phyloP scores from a whole-genome alignment of 2,113 vertebrate species.

The Pycnonotus jocosus region DNA sequence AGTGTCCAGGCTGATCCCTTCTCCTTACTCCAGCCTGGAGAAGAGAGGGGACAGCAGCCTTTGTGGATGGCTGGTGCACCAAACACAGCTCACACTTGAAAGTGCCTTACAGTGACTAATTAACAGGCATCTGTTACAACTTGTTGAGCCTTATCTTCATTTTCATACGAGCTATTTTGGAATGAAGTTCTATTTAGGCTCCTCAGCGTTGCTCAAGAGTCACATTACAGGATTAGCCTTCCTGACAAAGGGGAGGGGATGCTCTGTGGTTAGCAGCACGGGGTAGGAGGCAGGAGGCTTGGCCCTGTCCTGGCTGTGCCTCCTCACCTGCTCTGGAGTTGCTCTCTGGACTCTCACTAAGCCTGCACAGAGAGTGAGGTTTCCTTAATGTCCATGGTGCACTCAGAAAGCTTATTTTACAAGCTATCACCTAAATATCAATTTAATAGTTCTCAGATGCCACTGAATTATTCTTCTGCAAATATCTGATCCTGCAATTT shows the following conservation, averaged over 20 bases:
- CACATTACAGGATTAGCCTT: conserved; percentile 55
- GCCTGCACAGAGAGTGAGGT: not conserved
- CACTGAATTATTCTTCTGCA: not conserved
- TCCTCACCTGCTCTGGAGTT: not conserved
- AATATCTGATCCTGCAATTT: not conserved
- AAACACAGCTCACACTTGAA: not conserved
- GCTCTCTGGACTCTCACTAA: not conserved
- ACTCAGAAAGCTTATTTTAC: not conserved
- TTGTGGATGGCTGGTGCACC: not conserved
- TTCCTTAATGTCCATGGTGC: not conserved
- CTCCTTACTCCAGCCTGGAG: not conserved
- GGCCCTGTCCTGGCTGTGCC: not conserved
- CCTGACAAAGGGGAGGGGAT: conserved; percentile 44
- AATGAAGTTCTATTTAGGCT: conserved; percentile 62
- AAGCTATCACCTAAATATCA: not conserved
- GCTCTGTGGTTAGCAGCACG: conserved; percentile 3
- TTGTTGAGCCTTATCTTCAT: conserved; percentile 66
- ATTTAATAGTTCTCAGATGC: not conserved
- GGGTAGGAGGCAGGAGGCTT: not conserved
- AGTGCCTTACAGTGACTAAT: conserved; percentile 50
- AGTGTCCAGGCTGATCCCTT: not conserved
- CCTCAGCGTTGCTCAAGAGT: conserved; percentile 50
- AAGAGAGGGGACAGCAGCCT: conserved; percentile 2
- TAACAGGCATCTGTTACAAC: conserved; percentile 64
- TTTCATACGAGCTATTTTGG: conserved; percentile 52